phyloP scores from a whole-genome alignment of 2,113 vertebrate species.

The Suricata suricatta region DNA sequence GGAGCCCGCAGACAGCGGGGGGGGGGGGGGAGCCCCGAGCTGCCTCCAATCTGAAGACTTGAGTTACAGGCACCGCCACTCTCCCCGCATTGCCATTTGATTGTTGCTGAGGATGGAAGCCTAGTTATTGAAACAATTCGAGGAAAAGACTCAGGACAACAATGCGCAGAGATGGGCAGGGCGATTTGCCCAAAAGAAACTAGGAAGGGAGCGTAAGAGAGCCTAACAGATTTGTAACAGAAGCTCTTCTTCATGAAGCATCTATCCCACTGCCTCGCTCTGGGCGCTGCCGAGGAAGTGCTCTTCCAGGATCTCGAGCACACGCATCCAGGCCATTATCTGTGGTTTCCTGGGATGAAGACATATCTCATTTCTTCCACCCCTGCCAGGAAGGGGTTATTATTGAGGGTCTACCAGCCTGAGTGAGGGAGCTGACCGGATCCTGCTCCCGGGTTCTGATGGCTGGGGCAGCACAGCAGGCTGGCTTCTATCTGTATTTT shows the following conservation, averaged over 20 bases:
- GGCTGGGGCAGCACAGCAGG: fast-evolving
- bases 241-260: not conserved
- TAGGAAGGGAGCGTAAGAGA: not conserved
- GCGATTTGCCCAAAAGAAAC: not conserved
- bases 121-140: not conserved
- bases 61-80: not conserved
- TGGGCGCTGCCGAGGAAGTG: not conserved
- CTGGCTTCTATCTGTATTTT: no score
- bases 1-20: not conserved
- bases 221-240: not conserved
- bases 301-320: not conserved
- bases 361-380: not conserved
- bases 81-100: not conserved
- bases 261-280: not conserved
- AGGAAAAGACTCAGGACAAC: not conserved
- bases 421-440: not conserved
- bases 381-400: no score
- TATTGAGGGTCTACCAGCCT: not conserved
- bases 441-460: no score
- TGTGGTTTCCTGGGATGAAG: not conserved
- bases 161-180: not conserved
- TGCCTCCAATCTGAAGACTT: not conserved
- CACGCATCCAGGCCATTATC: not conserved
- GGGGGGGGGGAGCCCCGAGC: not conserved
- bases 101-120: not conserved